phyloP scores from a whole-genome alignment of 2,113 vertebrate species.

The Semnornis frantzii region DNA sequence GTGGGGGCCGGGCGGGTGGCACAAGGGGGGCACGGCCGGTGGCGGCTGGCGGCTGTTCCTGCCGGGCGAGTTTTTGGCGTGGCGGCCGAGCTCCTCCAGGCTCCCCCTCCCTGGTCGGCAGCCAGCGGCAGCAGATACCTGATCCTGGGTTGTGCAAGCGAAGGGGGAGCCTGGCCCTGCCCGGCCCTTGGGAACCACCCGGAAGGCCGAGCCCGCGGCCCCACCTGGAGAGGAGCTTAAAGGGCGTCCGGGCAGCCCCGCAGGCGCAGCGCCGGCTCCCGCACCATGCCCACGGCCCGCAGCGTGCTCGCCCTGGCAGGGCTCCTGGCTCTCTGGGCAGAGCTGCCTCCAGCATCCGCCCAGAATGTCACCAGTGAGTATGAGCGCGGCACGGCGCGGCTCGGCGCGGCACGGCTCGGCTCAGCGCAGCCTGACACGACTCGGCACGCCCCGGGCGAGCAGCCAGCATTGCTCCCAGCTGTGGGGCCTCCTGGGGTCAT shows the following conservation, averaged over 20 bases:
- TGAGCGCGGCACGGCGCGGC: background rate
- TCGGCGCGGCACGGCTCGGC: background rate
- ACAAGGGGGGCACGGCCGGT: background rate
- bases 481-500: background rate
- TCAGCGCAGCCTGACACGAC: background rate
- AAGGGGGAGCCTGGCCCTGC: slow-evolving; percentile 56
- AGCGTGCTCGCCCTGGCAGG: slow-evolving; percentile 45
- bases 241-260: slow-evolving; percentile 31
- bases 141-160: slow-evolving; percentile 70
- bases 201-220: slow-evolving; percentile 60
- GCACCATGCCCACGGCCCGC: slow-evolving; percentile 55
- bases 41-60: background rate
- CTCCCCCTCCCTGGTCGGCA: slow-evolving; percentile 66
- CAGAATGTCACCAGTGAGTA: slow-evolving; percentile 69
- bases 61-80: slow-evolving; percentile 28
- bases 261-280: slow-evolving; percentile 3
- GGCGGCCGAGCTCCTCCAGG: slow-evolving; percentile 28
- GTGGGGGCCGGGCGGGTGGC: background rate
- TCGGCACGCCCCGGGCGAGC: background rate
- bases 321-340: slow-evolving; percentile 56
- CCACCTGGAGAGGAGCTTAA: slow-evolving; percentile 65
- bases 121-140: slow-evolving; percentile 57
- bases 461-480: background rate
- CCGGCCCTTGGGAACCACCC: slow-evolving; percentile 59
- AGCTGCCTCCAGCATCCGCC: slow-evolving; percentile 46